These are phyloP conservation scores for Fistularia commersonii DNA, from an alignment of 2,797 vertebrate species.

Conservation along the genomic window DNA sequence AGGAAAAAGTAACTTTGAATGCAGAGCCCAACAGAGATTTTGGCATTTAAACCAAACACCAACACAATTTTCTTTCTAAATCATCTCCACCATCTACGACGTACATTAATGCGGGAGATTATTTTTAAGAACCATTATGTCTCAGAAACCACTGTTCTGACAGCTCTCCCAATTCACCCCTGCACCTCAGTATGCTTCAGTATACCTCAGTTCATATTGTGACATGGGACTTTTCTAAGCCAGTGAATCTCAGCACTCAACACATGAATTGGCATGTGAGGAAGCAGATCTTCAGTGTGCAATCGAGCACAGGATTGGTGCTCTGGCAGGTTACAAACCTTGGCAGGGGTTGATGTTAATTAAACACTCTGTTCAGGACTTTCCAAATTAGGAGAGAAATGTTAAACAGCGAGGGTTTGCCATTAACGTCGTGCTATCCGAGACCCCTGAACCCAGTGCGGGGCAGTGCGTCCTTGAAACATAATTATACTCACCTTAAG, in stretches of 20 bases:
- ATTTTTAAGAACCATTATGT: conserved; percentile 17
- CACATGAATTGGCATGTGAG: conserved; percentile 47
- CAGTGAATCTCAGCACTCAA: conserved; percentile 35
- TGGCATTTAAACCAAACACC: too few species aligned
- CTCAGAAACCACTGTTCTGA: conserved; percentile 9
- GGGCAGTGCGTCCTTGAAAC: conserved; percentile 55
- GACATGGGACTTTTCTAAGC: conserved; percentile 36
- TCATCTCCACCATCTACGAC: too few species aligned
- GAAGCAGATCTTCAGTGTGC: conserved; percentile 6
- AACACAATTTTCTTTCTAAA: too few species aligned
- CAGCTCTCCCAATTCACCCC: conserved; percentile 17
- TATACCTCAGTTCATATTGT: conserved; percentile 27
- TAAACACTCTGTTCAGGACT: conserved; percentile 65
- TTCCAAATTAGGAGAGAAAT: conserved; percentile 67
- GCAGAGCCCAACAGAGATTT: too few species aligned
- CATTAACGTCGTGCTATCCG: conserved; percentile 26
- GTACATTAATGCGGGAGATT: background rate
- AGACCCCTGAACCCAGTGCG: conserved; percentile 39
- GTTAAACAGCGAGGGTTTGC: conserved; percentile 58
- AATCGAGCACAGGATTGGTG: conserved; percentile 15
- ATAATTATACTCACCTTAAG: conserved; percentile 60
- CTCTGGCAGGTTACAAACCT: conserved; percentile 43
- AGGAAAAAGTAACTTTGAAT: too few species aligned
- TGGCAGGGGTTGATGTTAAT: conserved; percentile 56
- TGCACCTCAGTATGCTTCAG: conserved; percentile 25